These are phyloP conservation scores for Phallusia fumigata DNA, from an alignment of 23 tunicate species.

Conservation along the genomic window DNA sequence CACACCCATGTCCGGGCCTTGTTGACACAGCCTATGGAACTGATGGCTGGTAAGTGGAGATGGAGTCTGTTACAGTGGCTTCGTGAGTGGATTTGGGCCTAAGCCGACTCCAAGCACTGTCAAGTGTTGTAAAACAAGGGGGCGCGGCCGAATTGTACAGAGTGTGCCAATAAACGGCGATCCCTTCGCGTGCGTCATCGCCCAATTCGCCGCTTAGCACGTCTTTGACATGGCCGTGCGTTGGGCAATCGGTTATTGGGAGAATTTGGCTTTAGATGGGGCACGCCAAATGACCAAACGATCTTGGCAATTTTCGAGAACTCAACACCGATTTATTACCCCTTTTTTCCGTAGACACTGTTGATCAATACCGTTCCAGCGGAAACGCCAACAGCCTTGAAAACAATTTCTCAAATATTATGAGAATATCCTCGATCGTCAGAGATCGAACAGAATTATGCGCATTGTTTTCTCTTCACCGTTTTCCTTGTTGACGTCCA, in stretches of 20 bases:
- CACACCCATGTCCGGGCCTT: background rate
- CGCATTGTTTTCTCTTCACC: background rate
- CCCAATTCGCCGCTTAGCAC: background rate
- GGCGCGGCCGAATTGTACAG: background rate
- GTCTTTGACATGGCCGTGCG: too few relatives aligned
- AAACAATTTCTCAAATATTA: background rate
- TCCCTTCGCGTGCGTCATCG: slow-evolving; percentile 1
- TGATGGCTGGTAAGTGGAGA: background rate
- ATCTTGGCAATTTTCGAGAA: background rate
- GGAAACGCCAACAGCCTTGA: background rate
- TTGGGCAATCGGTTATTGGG: too few relatives aligned
- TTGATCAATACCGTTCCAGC: too few relatives aligned
- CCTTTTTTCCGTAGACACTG: background rate
- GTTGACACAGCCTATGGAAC: background rate
- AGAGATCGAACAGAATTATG: background rate
- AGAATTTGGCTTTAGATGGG: background rate
- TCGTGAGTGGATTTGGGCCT: slow-evolving; percentile 6
- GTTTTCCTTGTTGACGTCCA: too few relatives aligned
- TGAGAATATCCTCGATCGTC: background rate
- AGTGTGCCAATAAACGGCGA: background rate
- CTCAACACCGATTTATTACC: background rate
- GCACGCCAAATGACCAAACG: background rate
- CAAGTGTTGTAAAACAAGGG: slow-evolving; percentile 9
- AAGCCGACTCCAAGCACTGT: background rate
- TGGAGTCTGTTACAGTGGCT: slow-evolving; percentile 7